Conservation (phyloP, 1,140 invertebrate species). For the Caerostris extrusa region DNA sequence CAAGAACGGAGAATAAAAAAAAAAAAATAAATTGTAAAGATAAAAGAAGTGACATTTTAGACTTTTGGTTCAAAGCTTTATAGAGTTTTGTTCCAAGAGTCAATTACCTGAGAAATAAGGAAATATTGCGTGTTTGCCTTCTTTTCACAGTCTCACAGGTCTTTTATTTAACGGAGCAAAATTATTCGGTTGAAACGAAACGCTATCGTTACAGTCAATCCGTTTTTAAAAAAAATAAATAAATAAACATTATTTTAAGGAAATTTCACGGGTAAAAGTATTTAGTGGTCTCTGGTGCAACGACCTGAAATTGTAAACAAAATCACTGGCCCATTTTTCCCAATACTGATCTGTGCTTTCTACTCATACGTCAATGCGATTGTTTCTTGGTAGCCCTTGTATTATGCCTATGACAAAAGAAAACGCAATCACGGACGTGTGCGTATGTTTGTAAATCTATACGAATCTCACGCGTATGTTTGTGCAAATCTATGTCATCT, state of each 20-base stretch:
- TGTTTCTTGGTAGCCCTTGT: not conserved
- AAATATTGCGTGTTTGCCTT: not conserved
- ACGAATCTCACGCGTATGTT: too few species aligned
- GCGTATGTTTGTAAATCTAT: too few species aligned
- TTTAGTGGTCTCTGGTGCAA: not conserved
- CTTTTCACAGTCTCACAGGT: not conserved
- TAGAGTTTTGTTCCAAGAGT: not conserved
- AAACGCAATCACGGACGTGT: not conserved
- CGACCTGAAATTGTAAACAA: not conserved
- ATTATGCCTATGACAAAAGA: not conserved
- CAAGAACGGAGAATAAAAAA: too few species aligned
- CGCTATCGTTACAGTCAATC: not conserved
- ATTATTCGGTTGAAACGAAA: conserved; percentile 34
- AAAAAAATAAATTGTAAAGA: not conserved
- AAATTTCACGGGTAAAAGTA: not conserved
- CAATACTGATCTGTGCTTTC: not conserved
- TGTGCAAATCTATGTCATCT: too few species aligned
- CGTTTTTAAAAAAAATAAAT: not conserved
- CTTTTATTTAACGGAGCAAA: not conserved
- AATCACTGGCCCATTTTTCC: conserved; percentile 6
- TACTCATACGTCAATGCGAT: not conserved
- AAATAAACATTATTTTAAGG: not conserved
- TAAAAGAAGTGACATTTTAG: not conserved
- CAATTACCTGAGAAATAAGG: conserved; percentile 10
- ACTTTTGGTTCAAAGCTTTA: not conserved